phyloP scores from a whole-genome alignment of 2,797 vertebrate species.

The Coreius guichenoti region DNA sequence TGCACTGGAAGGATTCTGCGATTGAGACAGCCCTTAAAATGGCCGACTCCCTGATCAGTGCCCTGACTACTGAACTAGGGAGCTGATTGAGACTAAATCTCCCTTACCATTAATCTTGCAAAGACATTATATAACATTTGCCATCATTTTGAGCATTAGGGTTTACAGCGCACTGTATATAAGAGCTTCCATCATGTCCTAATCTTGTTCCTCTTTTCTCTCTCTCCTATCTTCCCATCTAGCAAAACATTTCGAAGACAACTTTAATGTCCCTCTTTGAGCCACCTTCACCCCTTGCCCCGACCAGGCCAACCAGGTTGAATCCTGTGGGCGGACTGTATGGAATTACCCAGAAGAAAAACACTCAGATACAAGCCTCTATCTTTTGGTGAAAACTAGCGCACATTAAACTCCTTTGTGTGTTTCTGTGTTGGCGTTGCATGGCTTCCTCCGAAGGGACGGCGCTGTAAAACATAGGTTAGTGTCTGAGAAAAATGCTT shows the following conservation, averaged over 20 bases:
- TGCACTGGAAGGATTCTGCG: too few species aligned
- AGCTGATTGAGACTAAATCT: too few species aligned
- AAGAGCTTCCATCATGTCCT: not conserved
- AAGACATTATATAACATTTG: too few species aligned
- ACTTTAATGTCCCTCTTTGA: not conserved
- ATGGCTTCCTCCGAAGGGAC: not conserved
- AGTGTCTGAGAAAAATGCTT: not conserved
- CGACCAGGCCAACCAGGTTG: not conserved
- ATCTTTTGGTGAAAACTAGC: not conserved
- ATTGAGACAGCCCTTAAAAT: too few species aligned
- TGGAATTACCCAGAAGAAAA: not conserved
- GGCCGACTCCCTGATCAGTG: too few species aligned
- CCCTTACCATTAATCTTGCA: too few species aligned
- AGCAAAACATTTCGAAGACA: not conserved
- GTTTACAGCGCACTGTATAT: too few species aligned
- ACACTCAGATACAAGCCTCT: not conserved
- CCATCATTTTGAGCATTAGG: too few species aligned
- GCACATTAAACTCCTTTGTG: not conserved
- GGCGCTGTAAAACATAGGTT: not conserved
- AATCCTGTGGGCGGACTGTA: not conserved
- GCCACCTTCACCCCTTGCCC: not conserved
- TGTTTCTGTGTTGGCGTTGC: not conserved
- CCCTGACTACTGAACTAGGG: too few species aligned
- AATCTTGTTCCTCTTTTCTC: not conserved
- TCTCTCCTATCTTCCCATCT: not conserved